These are phyloP conservation scores for Eulemur coronatus DNA, from an alignment of 2,797 vertebrate genomes.

Conservation along the genomic window DNA sequence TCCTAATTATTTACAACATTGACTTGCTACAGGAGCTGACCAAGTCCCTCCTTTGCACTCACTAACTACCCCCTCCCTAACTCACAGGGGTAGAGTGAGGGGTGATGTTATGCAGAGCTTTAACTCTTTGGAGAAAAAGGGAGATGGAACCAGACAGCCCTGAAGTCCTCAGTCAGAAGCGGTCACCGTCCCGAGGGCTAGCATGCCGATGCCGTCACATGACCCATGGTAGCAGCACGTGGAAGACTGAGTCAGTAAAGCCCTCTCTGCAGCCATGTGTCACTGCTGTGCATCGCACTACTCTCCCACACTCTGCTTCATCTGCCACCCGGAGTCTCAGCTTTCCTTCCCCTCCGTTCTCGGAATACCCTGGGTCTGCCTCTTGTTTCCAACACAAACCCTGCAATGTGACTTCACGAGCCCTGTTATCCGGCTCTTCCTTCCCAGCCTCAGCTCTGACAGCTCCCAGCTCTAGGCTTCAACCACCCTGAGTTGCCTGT, in stretches of 20 bases:
- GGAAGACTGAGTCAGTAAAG: not conserved
- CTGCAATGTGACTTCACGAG: rapidly evolving
- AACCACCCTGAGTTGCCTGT: rapidly evolving
- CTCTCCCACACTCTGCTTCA: not conserved
- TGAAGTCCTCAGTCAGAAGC: not conserved
- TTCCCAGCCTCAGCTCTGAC: not conserved
- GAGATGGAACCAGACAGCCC: not conserved
- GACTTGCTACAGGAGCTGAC: not conserved
- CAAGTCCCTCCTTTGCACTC: not conserved
- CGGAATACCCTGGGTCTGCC: rapidly evolving
- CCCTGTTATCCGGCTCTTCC: not conserved
- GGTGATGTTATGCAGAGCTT: not conserved
- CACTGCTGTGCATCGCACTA: rapidly evolving
- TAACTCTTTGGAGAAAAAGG: not conserved
- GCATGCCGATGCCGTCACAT: rapidly evolving
- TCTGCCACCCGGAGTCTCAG: not conserved
- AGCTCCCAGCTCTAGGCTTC: not conserved
- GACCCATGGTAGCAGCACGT: rapidly evolving
- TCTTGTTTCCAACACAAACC: rapidly evolving
- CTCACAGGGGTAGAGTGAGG: not conserved
- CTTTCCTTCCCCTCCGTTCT: not conserved
- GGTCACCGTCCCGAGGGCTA: not conserved
- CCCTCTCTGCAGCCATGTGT: not conserved
- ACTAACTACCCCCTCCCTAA: not conserved
- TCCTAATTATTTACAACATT: not conserved